Base-by-base conservation (phyloP, 2,797 vertebrate species). In the Enteromius argenteus region DNA sequence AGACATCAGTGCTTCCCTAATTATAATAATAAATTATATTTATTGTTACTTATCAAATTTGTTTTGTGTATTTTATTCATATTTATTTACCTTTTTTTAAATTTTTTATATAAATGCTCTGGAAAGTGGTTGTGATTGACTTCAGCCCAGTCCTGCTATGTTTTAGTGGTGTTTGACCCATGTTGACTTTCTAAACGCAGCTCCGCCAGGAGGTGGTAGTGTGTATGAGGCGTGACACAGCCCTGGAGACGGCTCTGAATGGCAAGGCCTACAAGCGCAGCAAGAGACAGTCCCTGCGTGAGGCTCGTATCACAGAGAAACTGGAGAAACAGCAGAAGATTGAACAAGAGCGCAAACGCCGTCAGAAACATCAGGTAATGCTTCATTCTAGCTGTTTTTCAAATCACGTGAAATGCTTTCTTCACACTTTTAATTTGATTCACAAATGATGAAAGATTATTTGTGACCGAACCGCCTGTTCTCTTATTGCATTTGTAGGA, bases 271-370 rank as follows among this genome's bases (percentile, higher is more conserved):
- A 99, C 93, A 99, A 99, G 86, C 97, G 98, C 89, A 99, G 97
- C 94, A 99, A 99, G 88, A 94, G 98, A 0, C 98, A 99, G 93
- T 99, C 97, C 0, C 90, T 99, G 5, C 96, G 98, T 0, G 98
- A 99, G 90, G 98, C 98, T 0, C 95, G 98, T 17, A 99, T 99
- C 94, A 99, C 98, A 0, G 98, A 99, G 94, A 99, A 99, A 91
- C 96, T 99, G 42, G 98, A 99, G 93, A 99, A 99, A 71, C 98
- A 99, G 91, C 98, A 99, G 94, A 99, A 99, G 95, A 99, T 99
- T 0, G 98, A 99, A 89, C 98, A 99, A 89, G 98, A 99, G 75
- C 93, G 98, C 4, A 99, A 99, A 80, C 97, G 98, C 0, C 91
- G 98, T 0, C 98, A 99, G 94, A 99, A 99, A 88, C 98, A 99